A percentile compares a stretch with the other conserved stretches of the same genome.
phyloP scores from a whole-genome alignment of 1,140 invertebrate species.

The Babylonia areolata region DNA sequence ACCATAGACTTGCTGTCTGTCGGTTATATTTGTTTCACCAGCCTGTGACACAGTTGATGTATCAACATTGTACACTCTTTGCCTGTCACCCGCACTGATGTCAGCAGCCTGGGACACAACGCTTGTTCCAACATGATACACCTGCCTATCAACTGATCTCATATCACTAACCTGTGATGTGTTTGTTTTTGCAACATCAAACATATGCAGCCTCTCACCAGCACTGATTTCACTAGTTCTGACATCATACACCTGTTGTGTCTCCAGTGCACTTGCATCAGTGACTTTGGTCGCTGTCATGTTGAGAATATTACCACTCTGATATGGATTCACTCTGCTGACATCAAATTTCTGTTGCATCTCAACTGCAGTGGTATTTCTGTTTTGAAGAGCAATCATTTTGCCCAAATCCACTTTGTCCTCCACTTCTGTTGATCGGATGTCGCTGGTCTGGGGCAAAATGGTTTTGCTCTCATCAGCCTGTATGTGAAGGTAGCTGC shows the following conservation, averaged over 20 bases:
- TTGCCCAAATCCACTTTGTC: background rate
- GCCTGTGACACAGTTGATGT: no score
- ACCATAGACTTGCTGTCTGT: background rate
- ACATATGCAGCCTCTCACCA: background rate
- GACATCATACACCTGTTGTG: background rate
- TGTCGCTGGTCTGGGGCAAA: background rate
- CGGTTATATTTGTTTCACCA: background rate
- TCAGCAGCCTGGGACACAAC: background rate
- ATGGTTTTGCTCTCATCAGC: background rate
- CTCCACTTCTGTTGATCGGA: background rate
- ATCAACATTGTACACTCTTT: no score
- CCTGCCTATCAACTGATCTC: background rate
- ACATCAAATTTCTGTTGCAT: background rate
- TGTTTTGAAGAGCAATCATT: background rate
- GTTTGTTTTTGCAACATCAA: background rate
- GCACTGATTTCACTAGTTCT: background rate
- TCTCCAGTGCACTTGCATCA: background rate
- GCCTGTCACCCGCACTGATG: no score
- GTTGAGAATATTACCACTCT: background rate
- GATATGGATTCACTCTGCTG: background rate
- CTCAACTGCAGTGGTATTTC: background rate
- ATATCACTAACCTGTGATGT: background rate
- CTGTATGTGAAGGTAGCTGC: background rate
- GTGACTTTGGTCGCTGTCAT: background rate
- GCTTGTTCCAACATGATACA: background rate